Evolutionary conservation across 2,797 vertebrate genomes (phyloP).

Genomic region (Hozukius guyotensis): DNA sequence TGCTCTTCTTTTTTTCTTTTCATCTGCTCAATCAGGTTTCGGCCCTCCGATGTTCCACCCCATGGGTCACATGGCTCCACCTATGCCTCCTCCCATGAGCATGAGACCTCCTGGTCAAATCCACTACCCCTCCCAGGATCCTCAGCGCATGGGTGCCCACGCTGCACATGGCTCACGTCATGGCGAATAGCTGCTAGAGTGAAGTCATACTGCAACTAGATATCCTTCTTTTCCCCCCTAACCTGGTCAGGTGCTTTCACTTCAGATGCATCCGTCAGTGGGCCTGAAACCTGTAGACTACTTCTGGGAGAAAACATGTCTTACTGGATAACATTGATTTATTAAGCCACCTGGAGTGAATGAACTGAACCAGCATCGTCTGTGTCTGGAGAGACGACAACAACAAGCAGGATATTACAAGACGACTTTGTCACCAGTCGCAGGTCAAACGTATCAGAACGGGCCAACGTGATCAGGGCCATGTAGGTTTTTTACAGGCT

Average conservation of each 20-base stretch:
- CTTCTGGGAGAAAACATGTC: conserved; percentile 17
- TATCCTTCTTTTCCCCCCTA: conserved; percentile 15
- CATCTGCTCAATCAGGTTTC: conserved; percentile 83
- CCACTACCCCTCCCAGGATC: conserved; percentile 98
- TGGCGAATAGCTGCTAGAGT: conserved; percentile 55
- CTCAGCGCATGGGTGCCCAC: conserved; percentile 98
- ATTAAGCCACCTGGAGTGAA: conserved; percentile 31
- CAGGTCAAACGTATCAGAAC: conserved; percentile 17
- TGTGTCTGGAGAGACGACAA: conserved; percentile 17
- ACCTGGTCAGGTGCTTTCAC: conserved; percentile 25
- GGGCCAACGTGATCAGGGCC: conserved; percentile 4
- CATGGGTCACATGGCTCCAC: conserved; percentile 94
- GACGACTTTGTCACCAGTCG: conserved; percentile 7
- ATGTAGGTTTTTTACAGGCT: conserved; percentile 16
- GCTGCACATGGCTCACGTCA: conserved; percentile 82
- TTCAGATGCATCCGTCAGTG: conserved; percentile 3
- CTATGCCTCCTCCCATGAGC: conserved; percentile 90
- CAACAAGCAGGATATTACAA: background rate
- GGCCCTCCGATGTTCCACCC: conserved; percentile 89
- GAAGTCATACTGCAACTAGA: conserved; percentile 7
- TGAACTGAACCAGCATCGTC: conserved; percentile 30
- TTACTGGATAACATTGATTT: conserved; percentile 19
- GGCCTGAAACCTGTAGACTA: conserved; percentile 2
- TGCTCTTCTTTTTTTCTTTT: background rate
- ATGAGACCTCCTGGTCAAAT: conserved; percentile 97